Evolutionary conservation across 92 coral and sea anemone genomes (phyloP), one percentile per base, ranked within the genome.

Genomic region (Zoanthus solanderi): DNA sequence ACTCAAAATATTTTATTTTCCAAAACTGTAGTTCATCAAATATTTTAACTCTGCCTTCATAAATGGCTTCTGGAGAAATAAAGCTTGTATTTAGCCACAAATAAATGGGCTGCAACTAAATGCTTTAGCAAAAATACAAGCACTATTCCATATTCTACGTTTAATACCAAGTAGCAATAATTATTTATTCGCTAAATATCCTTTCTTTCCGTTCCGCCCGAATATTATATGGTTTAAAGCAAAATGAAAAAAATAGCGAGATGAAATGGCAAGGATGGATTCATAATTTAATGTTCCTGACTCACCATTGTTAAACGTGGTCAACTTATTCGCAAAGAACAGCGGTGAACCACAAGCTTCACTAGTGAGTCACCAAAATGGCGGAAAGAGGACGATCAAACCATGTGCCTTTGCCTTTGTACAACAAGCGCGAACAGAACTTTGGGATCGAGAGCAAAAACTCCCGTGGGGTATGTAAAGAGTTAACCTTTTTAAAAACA

Each of bases 241-340:
- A 7, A 69, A 69, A 10, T 34, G 5, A 30, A 30, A 31, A 34
- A 5, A 30, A 23, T 13, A 13, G 31, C 10, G 7, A 69, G 31
- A 31, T 17, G 0, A 69, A 31, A 2, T 34, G 4, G 2, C 16
- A 9, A 9, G 44, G n/a, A 69, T 34, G 44, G n/a, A 69, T 34
- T 69, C 31, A 4, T 29, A 2, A 10, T 29, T 69, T 69, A 69
- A 23, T 69, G 73, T 54, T 13, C 14, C 53, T 28, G 67, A 66
- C 96, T 84, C 87, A 97, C 99, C 99, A 97, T 97, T 71, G 87
- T 91, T 75, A 85, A 89, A 83, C 87, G 92, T 95, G 99, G 99
- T 92, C 99, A 95, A 97, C 99, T 92, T 97, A 97, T 95, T 95
- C 99, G 94, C 80, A 71, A 76, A 50, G 99, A 97, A 95, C 94